These are phyloP conservation scores for Colius striatus DNA, from an alignment of 2,113 vertebrate species.

Conservation along the genomic window DNA sequence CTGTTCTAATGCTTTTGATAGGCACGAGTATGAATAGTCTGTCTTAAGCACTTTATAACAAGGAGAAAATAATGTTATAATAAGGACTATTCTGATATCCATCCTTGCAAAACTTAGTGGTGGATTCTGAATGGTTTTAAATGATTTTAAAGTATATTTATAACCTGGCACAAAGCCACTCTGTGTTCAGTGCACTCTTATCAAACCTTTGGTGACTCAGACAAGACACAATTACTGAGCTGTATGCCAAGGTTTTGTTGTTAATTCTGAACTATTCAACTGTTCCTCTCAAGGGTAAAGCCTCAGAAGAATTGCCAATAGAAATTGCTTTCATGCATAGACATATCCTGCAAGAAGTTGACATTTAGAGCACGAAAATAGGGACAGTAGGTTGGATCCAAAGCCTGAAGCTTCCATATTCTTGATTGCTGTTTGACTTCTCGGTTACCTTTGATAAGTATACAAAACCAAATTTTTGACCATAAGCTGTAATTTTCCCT, in stretches of 20 bases:
- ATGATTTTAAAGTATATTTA: not conserved
- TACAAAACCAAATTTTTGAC: not conserved
- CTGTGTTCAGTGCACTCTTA: not conserved
- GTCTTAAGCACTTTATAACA: not conserved
- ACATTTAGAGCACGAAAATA: not conserved
- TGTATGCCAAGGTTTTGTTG: not conserved
- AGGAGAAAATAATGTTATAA: not conserved
- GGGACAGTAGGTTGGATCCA: not conserved
- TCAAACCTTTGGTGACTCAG: not conserved
- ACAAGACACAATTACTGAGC: not conserved
- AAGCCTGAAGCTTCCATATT: not conserved
- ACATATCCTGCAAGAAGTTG: not conserved
- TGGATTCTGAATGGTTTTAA: not conserved
- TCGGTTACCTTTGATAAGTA: not conserved
- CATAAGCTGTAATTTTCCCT: not conserved
- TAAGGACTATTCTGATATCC: not conserved
- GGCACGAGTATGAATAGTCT: not conserved
- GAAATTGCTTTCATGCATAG: not conserved
- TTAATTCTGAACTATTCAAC: not conserved
- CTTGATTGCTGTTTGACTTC: not conserved
- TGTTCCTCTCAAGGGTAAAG: not conserved
- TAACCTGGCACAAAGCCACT: not conserved
- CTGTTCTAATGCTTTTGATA: not conserved
- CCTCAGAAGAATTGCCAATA: not conserved
- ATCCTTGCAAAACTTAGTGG: conserved; percentile 8